A percentile compares a stretch with the other conserved stretches of the same genome.
Conservation (phyloP, 2,113 vertebrate genomes). For the Marcusenius ussheri region DNA sequence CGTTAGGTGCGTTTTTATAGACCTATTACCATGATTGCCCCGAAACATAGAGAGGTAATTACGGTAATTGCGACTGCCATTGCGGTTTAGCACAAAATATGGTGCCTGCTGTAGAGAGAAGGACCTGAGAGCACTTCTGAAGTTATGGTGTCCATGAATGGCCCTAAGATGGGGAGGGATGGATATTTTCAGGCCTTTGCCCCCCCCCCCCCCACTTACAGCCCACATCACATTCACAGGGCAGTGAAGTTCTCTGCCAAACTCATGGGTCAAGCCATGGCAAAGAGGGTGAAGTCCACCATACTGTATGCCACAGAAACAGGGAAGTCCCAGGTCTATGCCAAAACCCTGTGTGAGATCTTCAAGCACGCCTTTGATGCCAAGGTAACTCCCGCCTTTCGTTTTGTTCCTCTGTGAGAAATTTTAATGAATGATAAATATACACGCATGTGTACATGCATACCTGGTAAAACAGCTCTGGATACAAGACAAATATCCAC, state of each 20-base stretch:
- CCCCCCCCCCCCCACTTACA: neutral
- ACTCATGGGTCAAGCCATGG: conserved; percentile 97
- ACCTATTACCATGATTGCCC: conserved; percentile 55
- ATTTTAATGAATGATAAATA: neutral
- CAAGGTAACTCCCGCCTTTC: conserved; percentile 69
- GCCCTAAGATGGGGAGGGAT: neutral
- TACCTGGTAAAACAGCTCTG: neutral
- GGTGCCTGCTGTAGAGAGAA: conserved; percentile 24
- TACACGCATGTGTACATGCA: neutral
- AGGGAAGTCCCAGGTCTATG: conserved; percentile 89
- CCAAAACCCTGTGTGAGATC: conserved; percentile 95
- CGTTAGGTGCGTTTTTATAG: conserved; percentile 22
- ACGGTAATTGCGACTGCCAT: conserved; percentile 41
- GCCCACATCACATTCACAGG: conserved; percentile 49
- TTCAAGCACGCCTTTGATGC: conserved; percentile 98
- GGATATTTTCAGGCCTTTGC: neutral
- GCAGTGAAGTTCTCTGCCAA: conserved; percentile 98
- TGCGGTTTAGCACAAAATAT: conserved; percentile 25
- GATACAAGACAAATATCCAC: neutral
- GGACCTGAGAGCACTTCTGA: neutral
- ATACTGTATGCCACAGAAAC: conserved; percentile 94
- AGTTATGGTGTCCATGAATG: neutral
- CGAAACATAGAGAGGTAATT: conserved; percentile 42
- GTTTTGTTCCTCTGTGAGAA: neutral
- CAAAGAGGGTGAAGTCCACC: conserved; percentile 94